These are phyloP conservation scores for Agelas oroides DNA, from an alignment of 37 sponge, comb jelly and placozoan species.

Conservation along the genomic window DNA sequence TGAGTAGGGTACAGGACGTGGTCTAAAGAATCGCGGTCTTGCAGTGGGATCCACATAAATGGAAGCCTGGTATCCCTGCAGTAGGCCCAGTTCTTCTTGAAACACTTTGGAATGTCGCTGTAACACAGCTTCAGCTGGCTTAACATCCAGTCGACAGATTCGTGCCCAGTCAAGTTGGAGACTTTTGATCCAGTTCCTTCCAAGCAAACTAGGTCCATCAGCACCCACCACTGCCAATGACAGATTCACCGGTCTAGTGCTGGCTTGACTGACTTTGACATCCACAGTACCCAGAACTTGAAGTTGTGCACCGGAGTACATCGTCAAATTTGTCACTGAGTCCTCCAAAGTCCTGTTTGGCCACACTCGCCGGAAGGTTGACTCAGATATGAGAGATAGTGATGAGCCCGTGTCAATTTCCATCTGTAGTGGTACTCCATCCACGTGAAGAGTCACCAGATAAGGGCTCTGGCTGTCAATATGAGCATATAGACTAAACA, in stretches of 20 bases:
- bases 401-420: no score
- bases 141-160: not conserved
- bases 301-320: no score
- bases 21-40: not conserved
- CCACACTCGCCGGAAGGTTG: no score
- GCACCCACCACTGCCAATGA: not conserved
- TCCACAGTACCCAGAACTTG: no score
- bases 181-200: not conserved
- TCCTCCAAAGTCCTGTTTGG: no score
- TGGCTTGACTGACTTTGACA: no score
- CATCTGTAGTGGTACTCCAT: no score
- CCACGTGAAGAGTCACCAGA: no score
- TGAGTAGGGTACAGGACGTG: slow-evolving; percentile 24
- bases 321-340: no score
- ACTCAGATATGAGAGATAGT: no score
- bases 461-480: not conserved
- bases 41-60: not conserved
- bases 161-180: not conserved
- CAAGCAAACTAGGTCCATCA: slow-evolving; percentile 16
- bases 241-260: no score
- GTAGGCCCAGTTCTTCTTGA: not conserved
- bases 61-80: not conserved
- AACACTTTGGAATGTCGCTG: not conserved
- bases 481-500: no score
- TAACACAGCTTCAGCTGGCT: not conserved